phyloP scores from a whole-genome alignment of 2,797 vertebrate species.

The Enteromius paludinosus region DNA sequence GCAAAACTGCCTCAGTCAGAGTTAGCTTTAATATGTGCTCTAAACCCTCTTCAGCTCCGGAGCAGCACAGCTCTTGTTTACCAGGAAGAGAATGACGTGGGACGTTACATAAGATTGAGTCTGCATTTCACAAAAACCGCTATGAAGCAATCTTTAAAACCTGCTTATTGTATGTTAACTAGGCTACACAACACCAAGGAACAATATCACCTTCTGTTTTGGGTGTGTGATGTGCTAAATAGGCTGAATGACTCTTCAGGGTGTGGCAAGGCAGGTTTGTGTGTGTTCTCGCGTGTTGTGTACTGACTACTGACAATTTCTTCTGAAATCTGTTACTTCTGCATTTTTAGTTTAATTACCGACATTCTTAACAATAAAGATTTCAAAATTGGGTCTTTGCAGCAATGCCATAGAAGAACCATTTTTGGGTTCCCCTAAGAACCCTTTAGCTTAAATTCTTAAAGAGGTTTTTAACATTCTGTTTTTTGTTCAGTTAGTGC shows the following conservation, averaged over 20 bases:
- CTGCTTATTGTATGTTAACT: constrained; percentile 4
- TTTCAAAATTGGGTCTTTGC: background rate
- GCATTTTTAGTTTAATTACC: constrained; percentile 66
- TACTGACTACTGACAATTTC: constrained; percentile 42
- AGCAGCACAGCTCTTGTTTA: constrained; percentile 29
- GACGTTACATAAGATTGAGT: constrained; percentile 48
- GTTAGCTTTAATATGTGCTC: constrained; percentile 33
- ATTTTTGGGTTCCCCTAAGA: background rate
- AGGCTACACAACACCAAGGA: constrained; percentile 1
- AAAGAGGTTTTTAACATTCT: background rate
- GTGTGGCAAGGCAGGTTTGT: constrained; percentile 39
- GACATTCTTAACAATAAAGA: background rate
- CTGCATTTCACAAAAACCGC: constrained; percentile 38
- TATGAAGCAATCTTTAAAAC: constrained; percentile 37
- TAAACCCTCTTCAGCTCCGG: constrained; percentile 34
- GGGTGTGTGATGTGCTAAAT: constrained; percentile 15
- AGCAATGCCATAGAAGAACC: background rate
- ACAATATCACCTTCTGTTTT: constrained; percentile 28
- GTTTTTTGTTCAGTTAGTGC: background rate
- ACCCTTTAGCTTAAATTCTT: background rate
- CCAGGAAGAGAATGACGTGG: constrained; percentile 37
- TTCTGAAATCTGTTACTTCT: constrained; percentile 35
- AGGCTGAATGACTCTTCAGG: constrained; percentile 35
- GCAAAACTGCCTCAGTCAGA: constrained; percentile 22
- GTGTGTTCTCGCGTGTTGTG: constrained; percentile 10